phyloP scores from a whole-genome alignment of 2,888 invertebrate genomes.

The Sinotaia quadrata region DNA sequence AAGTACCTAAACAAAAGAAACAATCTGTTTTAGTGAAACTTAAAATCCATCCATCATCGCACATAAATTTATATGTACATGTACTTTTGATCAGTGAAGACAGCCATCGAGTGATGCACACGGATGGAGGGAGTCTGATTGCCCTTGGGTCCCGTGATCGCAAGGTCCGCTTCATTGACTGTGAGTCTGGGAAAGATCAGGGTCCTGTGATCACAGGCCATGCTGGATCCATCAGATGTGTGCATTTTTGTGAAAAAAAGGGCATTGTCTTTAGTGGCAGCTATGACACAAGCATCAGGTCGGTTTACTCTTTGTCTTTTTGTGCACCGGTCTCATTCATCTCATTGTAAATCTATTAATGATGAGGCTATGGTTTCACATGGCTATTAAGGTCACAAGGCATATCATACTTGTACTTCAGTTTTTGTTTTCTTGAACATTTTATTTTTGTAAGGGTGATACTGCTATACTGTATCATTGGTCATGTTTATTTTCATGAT shows the following conservation, averaged over 20 bases:
- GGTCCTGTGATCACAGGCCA: conserved; percentile 68
- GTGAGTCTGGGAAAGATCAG: conserved; percentile 55
- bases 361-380: background rate
- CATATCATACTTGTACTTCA: too few species aligned
- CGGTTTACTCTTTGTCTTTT: background rate
- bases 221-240: conserved; percentile 70
- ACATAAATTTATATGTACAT: too few species aligned
- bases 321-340: background rate
- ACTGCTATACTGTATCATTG: too few species aligned
- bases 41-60: too few species aligned
- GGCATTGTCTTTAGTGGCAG: conserved; percentile 69
- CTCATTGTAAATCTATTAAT: background rate
- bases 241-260: conserved; percentile 60
- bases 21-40: too few species aligned
- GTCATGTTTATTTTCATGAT: too few species aligned
- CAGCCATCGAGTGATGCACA: conserved; percentile 66
- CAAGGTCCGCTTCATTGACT: conserved; percentile 56
- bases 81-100: too few species aligned
- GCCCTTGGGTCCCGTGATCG: conserved; percentile 69
- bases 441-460: too few species aligned
- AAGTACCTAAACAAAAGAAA: too few species aligned
- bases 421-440: too few species aligned
- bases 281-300: conserved; percentile 72
- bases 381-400: too few species aligned
- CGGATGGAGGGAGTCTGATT: conserved; percentile 66